Evolutionary conservation across 2,113 vertebrate species (phyloP).

Genomic region (Oryzias melastigma): DNA sequence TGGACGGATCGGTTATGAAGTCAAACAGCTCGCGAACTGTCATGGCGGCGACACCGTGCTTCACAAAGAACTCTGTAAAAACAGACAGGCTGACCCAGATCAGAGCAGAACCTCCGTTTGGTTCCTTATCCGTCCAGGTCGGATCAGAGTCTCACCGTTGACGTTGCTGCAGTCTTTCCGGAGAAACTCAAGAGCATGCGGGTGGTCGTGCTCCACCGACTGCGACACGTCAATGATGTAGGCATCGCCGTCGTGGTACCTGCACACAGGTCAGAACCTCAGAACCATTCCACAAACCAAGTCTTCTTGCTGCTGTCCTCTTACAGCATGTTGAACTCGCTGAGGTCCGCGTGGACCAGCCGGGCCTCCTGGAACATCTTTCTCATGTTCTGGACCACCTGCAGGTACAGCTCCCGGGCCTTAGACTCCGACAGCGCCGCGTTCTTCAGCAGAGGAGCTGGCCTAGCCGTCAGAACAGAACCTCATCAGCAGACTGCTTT

Average conservation of each 20-base stretch:
- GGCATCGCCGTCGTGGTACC: conserved; percentile 84
- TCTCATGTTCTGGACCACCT: conserved; percentile 92
- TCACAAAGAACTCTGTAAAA: conserved; percentile 87
- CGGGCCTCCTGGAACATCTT: conserved; percentile 92
- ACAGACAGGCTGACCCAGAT: neutral
- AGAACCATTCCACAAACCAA: neutral
- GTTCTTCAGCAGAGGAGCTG: conserved; percentile 93
- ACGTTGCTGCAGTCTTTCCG: conserved; percentile 93
- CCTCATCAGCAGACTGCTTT: neutral
- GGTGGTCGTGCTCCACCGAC: conserved; percentile 95
- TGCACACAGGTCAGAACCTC: conserved; percentile 35
- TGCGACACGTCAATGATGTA: conserved; percentile 96
- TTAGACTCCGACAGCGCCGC: conserved; percentile 86
- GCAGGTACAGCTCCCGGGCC: conserved; percentile 88
- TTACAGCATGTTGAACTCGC: conserved; percentile 98
- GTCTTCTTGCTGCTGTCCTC: conserved; percentile 9
- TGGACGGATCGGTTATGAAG: conserved; percentile 91
- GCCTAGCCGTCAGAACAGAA: conserved; percentile 67
- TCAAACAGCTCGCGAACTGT: conserved; percentile 94
- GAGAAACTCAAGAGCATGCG: conserved; percentile 92
- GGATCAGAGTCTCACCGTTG: conserved; percentile 75
- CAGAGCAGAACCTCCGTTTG: neutral
- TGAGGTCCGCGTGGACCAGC: conserved; percentile 96
- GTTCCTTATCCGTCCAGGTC: no score
- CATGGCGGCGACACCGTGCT: conserved; percentile 87